Base-by-base conservation (phyloP, 2,888 invertebrate species). In the Globia sparganii region DNA sequence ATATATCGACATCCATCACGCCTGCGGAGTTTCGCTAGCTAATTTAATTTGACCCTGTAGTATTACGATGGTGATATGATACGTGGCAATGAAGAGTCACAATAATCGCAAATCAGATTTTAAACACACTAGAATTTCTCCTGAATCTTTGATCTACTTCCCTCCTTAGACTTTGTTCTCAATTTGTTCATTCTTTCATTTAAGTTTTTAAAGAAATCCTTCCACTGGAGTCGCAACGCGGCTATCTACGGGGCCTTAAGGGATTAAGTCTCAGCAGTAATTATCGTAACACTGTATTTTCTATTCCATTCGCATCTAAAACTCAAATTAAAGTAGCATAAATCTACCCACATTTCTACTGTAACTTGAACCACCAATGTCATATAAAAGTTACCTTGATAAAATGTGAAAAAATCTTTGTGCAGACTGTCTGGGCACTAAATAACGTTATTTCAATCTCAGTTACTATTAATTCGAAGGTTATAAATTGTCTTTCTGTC, bases 341-440 rank as follows among this genome's bases (percentile, higher is more conserved):
- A 31, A 31, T 80, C 80, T 73, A 43, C 37, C 25, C 40, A 49
- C 25, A 49, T 79, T 78, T 74, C 34, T 49, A 15, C 13, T 62
- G 66, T 62, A 40, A 62, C 31, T 61, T 5, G 25, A 25, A 28
- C 31, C 53, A 9, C 4, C 59, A 76, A 76, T 81, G 81, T 66
- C 81, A 58, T 49, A 6, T 66, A 49, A 31, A 80, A 80, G 81
- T 80, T 76, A 81, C 80, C 80, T 81, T 80, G 37, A 61, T 56
- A 34, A 21, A 79, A 56, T 80, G 31, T 25, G 53, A 80, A 81
- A 80, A 64, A 43, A 3, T 69, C 0, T 61, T 34, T 21, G n/a
- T 28, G 15, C 9, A 43, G 70, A 71, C 34, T 56, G 81, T n/a
- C 81, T 80, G 81, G 80, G 81, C 8, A 28, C 6, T 64, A 34